Evolutionary conservation across 2,888 invertebrate species (phyloP), one percentile per base, ranked within the genome.

Genomic region (Eumerus sabulonum): DNA sequence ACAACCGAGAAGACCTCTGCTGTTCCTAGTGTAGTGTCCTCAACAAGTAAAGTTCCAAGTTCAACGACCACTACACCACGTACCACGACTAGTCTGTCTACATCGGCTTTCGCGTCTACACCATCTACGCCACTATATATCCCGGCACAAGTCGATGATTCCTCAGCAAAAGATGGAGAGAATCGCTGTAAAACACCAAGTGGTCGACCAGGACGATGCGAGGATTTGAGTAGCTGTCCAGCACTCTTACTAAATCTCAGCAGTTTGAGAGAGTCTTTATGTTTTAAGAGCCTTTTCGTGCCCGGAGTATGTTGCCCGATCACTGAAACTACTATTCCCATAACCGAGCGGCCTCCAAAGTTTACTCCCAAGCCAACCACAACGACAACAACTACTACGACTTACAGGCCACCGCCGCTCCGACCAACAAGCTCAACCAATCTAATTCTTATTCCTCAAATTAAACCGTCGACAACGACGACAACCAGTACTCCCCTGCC

Each of bases 251-350:
- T 97, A 17, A 95, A 97, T 87, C 90, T 97, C 57, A 92, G 94
- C 12, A 94, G 93, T 86, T 90, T 97, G 14, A 90, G 97, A 35
- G 95, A 96, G 85, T 96, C 96, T 0, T 90, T 97, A 9, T 97
- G 97, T 85, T 97, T 97, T 86, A 96, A 97, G 89, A 95, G 95
- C 81, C 90, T 97, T 1, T 96, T 97, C 85, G 95, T 96, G 1
- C 97, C 97, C 0, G 97, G 97, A 1, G 97, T 97, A 1, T 97
- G 97, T 86, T 97, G 97, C 87, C 97, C 97, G 0, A 83, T 88
- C 9, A 89, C 90, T 84, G 87, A 87, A 48, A 83, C 86, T n/a
- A 86, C 88, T 0, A 83, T 86, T 17, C 77, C 86, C 35, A 88
- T 88, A 1, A 88, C 89, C 19, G 88, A 84, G 82, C 86, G 84